Conservation (phyloP, 2,888 invertebrate genomes). For the Silvanus unidentatus region DNA sequence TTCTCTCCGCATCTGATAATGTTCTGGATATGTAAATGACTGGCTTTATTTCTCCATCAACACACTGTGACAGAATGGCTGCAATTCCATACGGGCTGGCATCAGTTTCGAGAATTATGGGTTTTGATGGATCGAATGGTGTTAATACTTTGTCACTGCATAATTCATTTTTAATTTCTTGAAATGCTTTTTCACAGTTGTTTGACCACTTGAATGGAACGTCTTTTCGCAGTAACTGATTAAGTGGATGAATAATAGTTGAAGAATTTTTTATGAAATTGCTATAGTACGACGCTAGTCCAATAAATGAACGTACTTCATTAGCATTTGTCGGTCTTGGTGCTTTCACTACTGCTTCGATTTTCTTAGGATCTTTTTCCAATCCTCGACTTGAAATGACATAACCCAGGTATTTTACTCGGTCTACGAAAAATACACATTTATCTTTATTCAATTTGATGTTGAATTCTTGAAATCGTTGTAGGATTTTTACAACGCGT, state of each 20-base stretch:
- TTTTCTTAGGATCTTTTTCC: background rate
- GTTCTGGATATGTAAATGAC: background rate
- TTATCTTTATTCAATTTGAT: background rate
- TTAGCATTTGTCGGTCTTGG: background rate
- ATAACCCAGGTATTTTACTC: background rate
- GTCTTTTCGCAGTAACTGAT: background rate
- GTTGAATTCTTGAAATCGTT: conserved; percentile 1
- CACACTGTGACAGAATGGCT: background rate
- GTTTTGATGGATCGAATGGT: background rate
- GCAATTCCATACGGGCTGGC: background rate
- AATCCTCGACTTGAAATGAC: background rate
- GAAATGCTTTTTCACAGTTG: background rate
- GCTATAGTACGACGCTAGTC: background rate
- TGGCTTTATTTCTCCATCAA: background rate
- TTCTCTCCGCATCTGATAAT: background rate
- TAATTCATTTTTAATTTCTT: background rate
- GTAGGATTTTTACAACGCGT: background rate
- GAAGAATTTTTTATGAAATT: background rate
- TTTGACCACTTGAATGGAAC: background rate
- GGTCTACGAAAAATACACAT: background rate
- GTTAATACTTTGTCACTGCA: background rate
- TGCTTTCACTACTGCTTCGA: background rate
- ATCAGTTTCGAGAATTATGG: background rate
- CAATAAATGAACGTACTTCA: conserved; percentile 2
- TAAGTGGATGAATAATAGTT: background rate